Conservation (phyloP, 1,140 invertebrate genomes). For the Subanguina moxae region DNA sequence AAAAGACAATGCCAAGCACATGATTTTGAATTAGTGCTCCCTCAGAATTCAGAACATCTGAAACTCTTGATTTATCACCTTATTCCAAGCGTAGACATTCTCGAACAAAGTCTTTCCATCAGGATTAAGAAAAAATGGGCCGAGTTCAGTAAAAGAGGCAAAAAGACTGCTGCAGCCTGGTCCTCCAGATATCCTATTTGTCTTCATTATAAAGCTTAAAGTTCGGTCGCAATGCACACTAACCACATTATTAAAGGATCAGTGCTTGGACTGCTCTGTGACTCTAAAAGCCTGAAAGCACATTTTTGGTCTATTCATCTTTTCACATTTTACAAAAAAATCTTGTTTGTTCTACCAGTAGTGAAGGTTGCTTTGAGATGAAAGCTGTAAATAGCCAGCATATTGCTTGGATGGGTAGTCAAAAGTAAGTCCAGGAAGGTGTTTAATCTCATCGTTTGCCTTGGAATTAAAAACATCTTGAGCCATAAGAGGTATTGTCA, state of each 20-base stretch:
- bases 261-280: slow-evolving; percentile 56
- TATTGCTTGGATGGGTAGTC: slow-evolving; percentile 5
- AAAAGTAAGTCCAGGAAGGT: slow-evolving; percentile 1
- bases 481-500: too few relatives aligned
- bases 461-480: not conserved
- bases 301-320: too few relatives aligned
- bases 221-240: not conserved
- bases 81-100: slow-evolving; percentile 63
- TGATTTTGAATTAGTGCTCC: not conserved
- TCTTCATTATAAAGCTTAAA: not conserved
- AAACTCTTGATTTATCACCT: too few relatives aligned
- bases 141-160: slow-evolving; percentile 63
- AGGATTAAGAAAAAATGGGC: slow-evolving; percentile 60
- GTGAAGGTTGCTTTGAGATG: not conserved
- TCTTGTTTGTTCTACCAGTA: not conserved
- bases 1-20: not conserved
- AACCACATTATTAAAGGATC: slow-evolving; percentile 63
- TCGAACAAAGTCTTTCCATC: slow-evolving; percentile 55
- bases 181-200: slow-evolving; percentile 63
- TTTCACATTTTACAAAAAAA: not conserved
- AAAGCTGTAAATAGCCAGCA: slow-evolving; percentile 2
- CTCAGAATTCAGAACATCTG: too few relatives aligned
- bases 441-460: not conserved
- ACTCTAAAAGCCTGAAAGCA: slow-evolving; percentile 62
- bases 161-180: slow-evolving; percentile 63